Conservation (phyloP, 2,888 invertebrate species). For the Macrosoma leucophasiata region DNA sequence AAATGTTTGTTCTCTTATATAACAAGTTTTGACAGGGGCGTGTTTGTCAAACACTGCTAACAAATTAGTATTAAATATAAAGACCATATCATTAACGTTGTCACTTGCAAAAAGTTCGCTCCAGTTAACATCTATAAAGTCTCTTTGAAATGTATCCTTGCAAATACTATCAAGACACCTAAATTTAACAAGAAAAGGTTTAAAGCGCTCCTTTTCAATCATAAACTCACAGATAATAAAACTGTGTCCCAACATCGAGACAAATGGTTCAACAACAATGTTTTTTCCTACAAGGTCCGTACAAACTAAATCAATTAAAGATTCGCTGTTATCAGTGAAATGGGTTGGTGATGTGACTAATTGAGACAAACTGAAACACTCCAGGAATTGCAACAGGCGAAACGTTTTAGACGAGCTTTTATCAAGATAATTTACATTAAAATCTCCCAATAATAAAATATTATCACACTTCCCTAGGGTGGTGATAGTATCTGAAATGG, state of each 20-base stretch:
- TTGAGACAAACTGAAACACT: conserved; percentile 9
- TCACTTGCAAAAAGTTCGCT: too few species aligned
- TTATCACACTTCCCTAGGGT: conserved; percentile 12
- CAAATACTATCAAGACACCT: background rate
- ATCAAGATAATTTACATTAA: conserved; percentile 11
- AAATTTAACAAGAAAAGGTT: background rate
- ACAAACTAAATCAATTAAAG: conserved; percentile 17
- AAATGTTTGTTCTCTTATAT: background rate
- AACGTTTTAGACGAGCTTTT: conserved; percentile 1
- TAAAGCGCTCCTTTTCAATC: background rate
- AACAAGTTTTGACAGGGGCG: background rate
- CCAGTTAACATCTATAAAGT: background rate
- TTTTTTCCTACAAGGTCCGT: conserved; percentile 9
- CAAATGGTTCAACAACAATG: conserved; percentile 5
- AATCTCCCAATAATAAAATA: conserved; percentile 16
- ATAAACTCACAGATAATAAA: background rate
- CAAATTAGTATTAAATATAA: background rate
- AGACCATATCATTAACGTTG: too few species aligned
- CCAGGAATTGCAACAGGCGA: too few species aligned
- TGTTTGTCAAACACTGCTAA: background rate
- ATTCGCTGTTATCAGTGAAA: conserved; percentile 7
- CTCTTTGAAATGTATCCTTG: background rate
- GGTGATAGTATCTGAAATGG: conserved; percentile 12
- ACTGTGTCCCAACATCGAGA: background rate
- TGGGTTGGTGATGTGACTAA: conserved; percentile 14